Evolutionary conservation across 2,888 invertebrate genomes (phyloP), one percentile per base, ranked within the genome.

Genomic region (Drosophila demipolita): DNA sequence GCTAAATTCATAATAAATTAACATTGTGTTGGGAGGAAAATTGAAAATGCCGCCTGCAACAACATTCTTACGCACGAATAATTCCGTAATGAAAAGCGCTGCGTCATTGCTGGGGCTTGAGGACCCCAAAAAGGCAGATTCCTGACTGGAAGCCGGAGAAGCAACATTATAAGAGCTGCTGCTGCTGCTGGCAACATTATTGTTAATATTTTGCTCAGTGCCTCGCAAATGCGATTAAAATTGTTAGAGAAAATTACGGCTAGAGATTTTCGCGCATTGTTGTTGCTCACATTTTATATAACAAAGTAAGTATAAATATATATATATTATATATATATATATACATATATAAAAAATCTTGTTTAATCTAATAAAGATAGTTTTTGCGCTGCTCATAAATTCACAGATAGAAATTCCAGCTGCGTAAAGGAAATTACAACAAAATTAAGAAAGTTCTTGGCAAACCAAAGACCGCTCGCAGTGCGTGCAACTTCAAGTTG

Each of bases 351-450:
- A 50, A 7, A 54, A 49, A 72, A 55, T 73, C 64, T 67, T 75
- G 73, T 84, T 82, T 77, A 90, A 90, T 88, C 90, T 88, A 88
- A 88, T 88, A 89, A 88, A 89, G 89, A 87, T 88, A 88, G 88
- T 88, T 87, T 78, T 78, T 64, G 65, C 49, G 75, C 66, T 78
- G 70, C 84, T 84, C 89, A 88, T 88, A 87, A 90, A 88, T 84
- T 84, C 70, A 77, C 87, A 88, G 89, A 90, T 90, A 89, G 90
- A 89, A 88, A 88, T 88, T 90, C 89, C 90, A 84, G 66, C 90
- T 75, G 90, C 80, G 87, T 77, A 77, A 81, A 83, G 81, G 87
- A 88, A 88, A 88, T 88, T 87, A 88, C 88, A 88, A 84, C 79
- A 86, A 87, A 87, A 88, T 88, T 88, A 88, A 89, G 83, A 88